Evolutionary conservation across 1,140 invertebrate species (phyloP).

Genomic region (Drosophila quadrilineata): DNA sequence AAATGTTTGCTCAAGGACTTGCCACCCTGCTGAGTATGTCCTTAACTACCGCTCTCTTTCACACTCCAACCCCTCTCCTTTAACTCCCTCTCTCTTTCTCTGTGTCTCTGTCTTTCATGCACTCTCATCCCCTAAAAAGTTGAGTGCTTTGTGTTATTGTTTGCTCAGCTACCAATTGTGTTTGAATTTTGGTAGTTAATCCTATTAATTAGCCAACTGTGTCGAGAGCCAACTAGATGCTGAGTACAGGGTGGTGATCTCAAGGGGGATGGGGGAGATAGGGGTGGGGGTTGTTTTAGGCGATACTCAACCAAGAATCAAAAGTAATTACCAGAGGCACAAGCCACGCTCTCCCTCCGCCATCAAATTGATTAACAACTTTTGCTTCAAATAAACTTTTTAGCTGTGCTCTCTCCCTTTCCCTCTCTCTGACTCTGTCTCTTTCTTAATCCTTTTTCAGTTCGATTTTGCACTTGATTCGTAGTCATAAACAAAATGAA

Average conservation of each 20-base stretch:
- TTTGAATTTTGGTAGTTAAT: conserved; percentile 79
- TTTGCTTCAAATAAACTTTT: not conserved
- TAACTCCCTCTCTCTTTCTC: not conserved
- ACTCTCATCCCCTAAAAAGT: conserved; percentile 17
- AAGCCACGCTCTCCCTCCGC: not conserved
- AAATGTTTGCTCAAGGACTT: conserved; percentile 54
- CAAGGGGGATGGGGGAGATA: not conserved
- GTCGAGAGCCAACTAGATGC: conserved; percentile 16
- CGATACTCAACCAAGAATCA: not conserved
- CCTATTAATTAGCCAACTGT: conserved; percentile 73
- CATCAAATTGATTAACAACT: conserved; percentile 37
- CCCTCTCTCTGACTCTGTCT: no score
- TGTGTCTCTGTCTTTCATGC: no score
- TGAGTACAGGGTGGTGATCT: conserved; percentile 5
- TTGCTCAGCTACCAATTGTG: conserved; percentile 69
- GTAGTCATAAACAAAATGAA: no score
- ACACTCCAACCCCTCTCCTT: not conserved
- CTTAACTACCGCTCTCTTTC: conserved; percentile 12
- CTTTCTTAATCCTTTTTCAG: no score
- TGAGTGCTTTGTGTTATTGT: conserved; percentile 75
- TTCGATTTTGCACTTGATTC: no score
- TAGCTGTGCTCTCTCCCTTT: no score
- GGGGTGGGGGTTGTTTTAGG: not conserved
- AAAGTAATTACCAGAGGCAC: conserved; percentile 25
- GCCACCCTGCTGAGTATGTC: conserved; percentile 21